phyloP scores from a whole-genome alignment of 1,140 invertebrate species.

The Bombus sylvicola region DNA sequence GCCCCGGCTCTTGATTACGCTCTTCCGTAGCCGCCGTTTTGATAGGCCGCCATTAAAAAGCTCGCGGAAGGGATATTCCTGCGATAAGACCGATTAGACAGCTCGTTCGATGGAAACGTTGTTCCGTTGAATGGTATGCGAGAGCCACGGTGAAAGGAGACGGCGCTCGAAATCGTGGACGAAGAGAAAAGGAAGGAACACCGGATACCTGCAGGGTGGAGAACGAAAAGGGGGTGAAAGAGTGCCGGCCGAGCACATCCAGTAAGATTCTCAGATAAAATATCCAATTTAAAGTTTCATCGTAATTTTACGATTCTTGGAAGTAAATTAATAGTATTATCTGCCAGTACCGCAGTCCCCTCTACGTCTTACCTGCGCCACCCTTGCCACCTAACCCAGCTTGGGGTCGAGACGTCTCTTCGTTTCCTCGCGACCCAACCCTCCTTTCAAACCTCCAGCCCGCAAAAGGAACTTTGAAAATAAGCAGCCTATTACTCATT shows the following conservation, averaged over 20 bases:
- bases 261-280: slow-evolving; percentile 78
- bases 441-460: not conserved
- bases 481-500: slow-evolving; percentile 78
- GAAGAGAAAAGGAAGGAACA: not conserved
- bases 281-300: slow-evolving; percentile 82
- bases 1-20: slow-evolving; percentile 29
- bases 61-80: slow-evolving; percentile 55
- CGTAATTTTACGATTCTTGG: slow-evolving; percentile 81
- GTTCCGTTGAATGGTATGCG: slow-evolving; percentile 63
- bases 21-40: slow-evolving; percentile 21
- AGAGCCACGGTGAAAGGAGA: not conserved
- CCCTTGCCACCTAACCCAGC: not conserved
- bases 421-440: not conserved
- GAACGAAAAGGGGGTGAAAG: slow-evolving; percentile 7
- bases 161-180: not conserved
- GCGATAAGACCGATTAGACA: slow-evolving; percentile 66
- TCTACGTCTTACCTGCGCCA: slow-evolving; percentile 8
- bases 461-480: slow-evolving; percentile 72
- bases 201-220: not conserved
- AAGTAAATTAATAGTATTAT: slow-evolving; percentile 81
- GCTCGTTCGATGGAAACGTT: slow-evolving; percentile 66
- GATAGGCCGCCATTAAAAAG: slow-evolving; percentile 45
- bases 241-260: slow-evolving; percentile 43
- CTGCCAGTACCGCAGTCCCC: slow-evolving; percentile 61
- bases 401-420: slow-evolving; percentile 18